Evolutionary conservation across 2,888 invertebrate species (phyloP).

Genomic region (Erebia epiphron): DNA sequence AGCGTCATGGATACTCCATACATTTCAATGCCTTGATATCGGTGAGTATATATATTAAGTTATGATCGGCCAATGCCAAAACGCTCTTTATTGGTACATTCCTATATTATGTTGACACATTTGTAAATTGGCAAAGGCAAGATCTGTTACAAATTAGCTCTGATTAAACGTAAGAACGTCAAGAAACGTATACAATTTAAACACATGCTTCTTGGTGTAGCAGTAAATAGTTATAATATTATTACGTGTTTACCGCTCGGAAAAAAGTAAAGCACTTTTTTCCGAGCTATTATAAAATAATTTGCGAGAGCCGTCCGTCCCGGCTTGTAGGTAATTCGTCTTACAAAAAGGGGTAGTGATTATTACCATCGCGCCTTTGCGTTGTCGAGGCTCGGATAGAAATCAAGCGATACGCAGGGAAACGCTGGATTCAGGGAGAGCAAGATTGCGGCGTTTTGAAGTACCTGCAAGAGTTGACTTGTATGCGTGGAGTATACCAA

Average conservation of each 20-base stretch:
- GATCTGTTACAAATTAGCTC: no score
- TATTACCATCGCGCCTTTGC: constrained; percentile 17
- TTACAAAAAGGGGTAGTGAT: constrained; percentile 13
- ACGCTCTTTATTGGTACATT: no score
- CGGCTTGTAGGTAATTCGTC: constrained; percentile 21
- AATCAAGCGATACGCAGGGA: not conserved
- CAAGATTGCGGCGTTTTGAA: no score
- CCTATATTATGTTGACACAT: no score
- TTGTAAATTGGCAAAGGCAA: no score
- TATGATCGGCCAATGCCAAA: no score
- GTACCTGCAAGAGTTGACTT: no score
- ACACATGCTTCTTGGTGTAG: constrained; percentile 1
- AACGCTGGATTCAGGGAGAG: no score
- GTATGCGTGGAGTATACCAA: no score
- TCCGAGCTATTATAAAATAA: constrained; percentile 36
- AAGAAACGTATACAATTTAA: not conserved
- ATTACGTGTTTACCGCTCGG: constrained; percentile 9
- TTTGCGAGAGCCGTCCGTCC: constrained; percentile 27
- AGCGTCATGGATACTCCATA: no score
- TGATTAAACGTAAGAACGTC: not conserved
- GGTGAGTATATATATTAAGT: no score
- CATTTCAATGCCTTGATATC: no score
- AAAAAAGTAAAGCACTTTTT: constrained; percentile 12
- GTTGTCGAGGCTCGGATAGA: not conserved
- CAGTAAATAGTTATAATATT: constrained; percentile 8